phyloP scores from a whole-genome alignment of 1,140 invertebrate species.

The Drosophila subpulchrella region DNA sequence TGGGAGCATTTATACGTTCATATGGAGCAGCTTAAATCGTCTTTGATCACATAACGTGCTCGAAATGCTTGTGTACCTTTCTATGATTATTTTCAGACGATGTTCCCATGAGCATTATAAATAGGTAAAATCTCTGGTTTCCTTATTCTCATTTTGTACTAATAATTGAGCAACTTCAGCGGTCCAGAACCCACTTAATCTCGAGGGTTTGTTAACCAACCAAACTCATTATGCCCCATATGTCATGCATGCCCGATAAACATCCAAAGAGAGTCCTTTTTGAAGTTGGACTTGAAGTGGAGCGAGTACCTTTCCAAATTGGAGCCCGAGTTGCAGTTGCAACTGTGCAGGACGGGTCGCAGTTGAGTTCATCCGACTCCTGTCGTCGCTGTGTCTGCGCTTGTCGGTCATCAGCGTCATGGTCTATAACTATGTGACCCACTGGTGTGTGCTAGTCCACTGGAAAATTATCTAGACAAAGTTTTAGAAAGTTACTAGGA shows the following conservation, averaged over 20 bases:
- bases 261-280: conserved; percentile 20
- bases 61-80: conserved; percentile 25
- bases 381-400: conserved; percentile 35
- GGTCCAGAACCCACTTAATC: background rate
- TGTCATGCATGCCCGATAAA: conserved; percentile 51
- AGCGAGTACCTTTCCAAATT: background rate
- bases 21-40: conserved; percentile 13
- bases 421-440: conserved; percentile 22
- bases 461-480: background rate
- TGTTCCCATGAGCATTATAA: background rate
- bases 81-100: conserved; percentile 2
- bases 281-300: conserved; percentile 3
- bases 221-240: conserved; percentile 45
- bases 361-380: conserved; percentile 11
- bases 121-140: background rate
- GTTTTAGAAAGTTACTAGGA: background rate
- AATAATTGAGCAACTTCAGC: conserved; percentile 8
- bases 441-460: conserved; percentile 1
- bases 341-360: background rate
- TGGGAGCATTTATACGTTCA: conserved; percentile 26
- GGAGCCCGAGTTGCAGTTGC: background rate
- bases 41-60: conserved; percentile 35
- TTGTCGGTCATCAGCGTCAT: conserved; percentile 57
- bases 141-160: background rate
- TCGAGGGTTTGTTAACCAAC: conserved; percentile 11